Evolutionary conservation across 1,140 invertebrate species (phyloP), one percentile per base, ranked within the genome.

Genomic region (Rhyzopertha dominica): DNA sequence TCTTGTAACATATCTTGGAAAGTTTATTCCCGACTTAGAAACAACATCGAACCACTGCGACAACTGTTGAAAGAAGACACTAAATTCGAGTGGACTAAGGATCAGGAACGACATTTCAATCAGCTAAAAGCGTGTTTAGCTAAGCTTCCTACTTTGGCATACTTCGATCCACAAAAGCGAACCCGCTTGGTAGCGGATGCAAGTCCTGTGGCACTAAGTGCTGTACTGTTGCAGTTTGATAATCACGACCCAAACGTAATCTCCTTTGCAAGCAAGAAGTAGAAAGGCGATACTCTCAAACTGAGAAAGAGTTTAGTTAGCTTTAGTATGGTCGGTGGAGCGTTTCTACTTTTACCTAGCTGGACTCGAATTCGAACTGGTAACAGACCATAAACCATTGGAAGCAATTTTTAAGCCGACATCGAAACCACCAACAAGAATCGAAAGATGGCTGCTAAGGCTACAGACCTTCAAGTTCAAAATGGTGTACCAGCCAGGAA

Each of bases 141-240:
- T 38, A 40, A 5, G 5, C 22, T 47, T 13, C 20, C 43, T 12
- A 72, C 38, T 68, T 76, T 25, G 81, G 81, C 80, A 10, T 45
- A 47, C 31, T 54, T 47, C 34, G 52, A 56, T 23, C 47, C 49
- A 4, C 26, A 59, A 24, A 47, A 51, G 20, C 22, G 55, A 36
- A 70, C 66, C 4, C 41, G 53, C 23, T 49, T 69, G 10, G 51
- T 67, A 14, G 65, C 68, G 5, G 70, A 74, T 58, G 70, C 69
- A 1, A 70, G 67, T 43, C 69, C 68, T n/a, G 61, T 66, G 9
- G 67, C 56, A 5, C 42, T 74, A 34, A 66, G 61, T 10, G 62
- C 53, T 7, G 64, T 70, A 5, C 40, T 71, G 14, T 9, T 49
- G 5, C 46, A 52, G 24, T 49, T 29, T 25, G 42, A 47, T 26